Evolutionary conservation across 1,140 invertebrate species (phyloP).

Genomic region (Phortica variegata): DNA sequence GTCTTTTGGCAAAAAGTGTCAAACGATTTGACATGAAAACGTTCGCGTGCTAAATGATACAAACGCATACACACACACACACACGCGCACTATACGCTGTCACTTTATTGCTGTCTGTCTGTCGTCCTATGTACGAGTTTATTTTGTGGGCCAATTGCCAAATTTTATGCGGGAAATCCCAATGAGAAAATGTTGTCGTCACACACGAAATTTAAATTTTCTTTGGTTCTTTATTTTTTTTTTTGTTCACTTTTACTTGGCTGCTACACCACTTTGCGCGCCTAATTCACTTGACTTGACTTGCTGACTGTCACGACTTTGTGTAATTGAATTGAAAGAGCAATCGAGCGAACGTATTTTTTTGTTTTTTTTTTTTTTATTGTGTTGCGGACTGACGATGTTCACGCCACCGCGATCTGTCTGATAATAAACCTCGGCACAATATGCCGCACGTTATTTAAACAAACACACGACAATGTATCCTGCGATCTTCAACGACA

Average conservation of each 20-base stretch:
- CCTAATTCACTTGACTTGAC: no score
- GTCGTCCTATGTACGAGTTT: conserved; percentile 3
- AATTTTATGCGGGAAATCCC: conserved; percentile 49
- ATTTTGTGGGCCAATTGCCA: conserved; percentile 48
- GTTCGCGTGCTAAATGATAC: not conserved
- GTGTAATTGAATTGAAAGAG: not conserved
- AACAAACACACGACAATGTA: conserved; percentile 31
- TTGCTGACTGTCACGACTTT: conserved; percentile 7
- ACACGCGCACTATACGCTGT: no score
- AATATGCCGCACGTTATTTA: conserved; percentile 41
- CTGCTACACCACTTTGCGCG: no score
- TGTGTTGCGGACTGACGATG: conserved; percentile 20
- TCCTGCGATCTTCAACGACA: conserved; percentile 3
- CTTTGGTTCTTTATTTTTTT: not conserved
- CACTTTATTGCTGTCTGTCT: conserved; percentile 16
- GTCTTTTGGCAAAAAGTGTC: no score
- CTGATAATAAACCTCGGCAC: conserved; percentile 45
- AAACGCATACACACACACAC: conserved; percentile 1
- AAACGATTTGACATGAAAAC: no score
- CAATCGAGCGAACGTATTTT: no score
- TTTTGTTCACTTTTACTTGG: not conserved
- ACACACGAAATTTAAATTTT: no score
- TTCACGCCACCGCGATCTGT: conserved; percentile 46
- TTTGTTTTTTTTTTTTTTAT: conserved; percentile 13
- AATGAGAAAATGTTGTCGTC: conserved; percentile 8